These are phyloP conservation scores for Desmodus rotundus DNA, from an alignment of 2,113 vertebrate species.

Conservation along the genomic window DNA sequence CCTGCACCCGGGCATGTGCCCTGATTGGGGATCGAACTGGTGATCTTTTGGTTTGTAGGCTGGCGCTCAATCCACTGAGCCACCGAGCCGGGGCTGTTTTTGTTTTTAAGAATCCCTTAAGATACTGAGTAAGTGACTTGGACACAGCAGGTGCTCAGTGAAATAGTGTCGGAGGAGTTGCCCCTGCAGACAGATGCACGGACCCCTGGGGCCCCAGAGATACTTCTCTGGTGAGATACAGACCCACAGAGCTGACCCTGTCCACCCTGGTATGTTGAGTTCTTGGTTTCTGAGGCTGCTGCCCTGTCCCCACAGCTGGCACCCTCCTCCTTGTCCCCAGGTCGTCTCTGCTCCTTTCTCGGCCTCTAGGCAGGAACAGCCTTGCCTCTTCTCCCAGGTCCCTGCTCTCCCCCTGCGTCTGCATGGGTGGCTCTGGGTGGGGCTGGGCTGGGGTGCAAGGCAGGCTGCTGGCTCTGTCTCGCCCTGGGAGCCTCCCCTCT, in stretches of 20 bases:
- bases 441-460: neutral
- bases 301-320: neutral
- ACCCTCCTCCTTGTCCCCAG: neutral
- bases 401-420: neutral
- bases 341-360: neutral
- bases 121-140: neutral
- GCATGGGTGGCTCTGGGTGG: neutral
- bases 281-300: conserved; percentile 56
- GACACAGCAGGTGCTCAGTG: neutral
- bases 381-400: neutral
- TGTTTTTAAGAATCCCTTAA: neutral
- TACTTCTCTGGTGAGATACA: neutral
- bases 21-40: too few relatives aligned
- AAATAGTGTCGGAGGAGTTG: neutral
- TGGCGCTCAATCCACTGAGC: too few relatives aligned
- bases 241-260: too few relatives aligned
- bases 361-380: neutral
- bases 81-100: too few relatives aligned
- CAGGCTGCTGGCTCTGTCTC: neutral
- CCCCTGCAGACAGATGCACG: neutral
- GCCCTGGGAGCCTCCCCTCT: neutral
- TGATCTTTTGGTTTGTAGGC: too few relatives aligned
- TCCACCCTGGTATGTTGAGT: rapidly evolving
- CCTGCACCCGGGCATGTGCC: too few relatives aligned
- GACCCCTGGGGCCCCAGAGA: neutral